Conservation (phyloP, 2,113 vertebrate genomes). For the Micromys minutus region DNA sequence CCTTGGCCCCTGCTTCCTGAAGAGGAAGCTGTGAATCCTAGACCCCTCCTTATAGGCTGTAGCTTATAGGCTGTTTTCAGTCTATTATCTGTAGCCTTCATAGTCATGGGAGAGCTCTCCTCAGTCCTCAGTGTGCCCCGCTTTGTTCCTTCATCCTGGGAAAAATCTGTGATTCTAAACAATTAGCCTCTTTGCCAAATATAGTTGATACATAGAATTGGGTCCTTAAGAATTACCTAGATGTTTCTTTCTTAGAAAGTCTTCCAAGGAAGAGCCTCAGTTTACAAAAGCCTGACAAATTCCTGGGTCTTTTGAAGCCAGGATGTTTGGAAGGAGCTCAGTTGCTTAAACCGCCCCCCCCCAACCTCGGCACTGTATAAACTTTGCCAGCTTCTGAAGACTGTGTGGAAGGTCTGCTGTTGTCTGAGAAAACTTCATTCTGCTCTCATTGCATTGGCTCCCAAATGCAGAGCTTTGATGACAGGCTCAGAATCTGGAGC, state of each 20-base stretch:
- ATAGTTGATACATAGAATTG: neutral
- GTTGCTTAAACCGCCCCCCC: neutral
- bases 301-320: neutral
- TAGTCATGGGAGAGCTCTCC: neutral
- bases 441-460: neutral
- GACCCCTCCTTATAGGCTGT: neutral
- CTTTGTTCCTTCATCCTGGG: neutral
- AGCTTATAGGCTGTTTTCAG: neutral
- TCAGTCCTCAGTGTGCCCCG: accelerated
- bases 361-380: neutral
- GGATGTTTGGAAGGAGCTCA: neutral
- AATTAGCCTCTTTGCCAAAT: neutral
- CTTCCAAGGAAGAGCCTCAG: neutral
- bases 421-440: neutral
- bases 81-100: neutral
- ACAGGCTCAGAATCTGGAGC: neutral
- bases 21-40: neutral
- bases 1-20: neutral
- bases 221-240: neutral
- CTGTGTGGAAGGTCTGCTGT: neutral
- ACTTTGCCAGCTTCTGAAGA: neutral
- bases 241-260: neutral
- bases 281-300: neutral
- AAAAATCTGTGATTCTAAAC: neutral
- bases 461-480: neutral